These are phyloP conservation scores for Fissipunctia ypsillon DNA, from an alignment of 2,888 invertebrate species.

Conservation along the genomic window DNA sequence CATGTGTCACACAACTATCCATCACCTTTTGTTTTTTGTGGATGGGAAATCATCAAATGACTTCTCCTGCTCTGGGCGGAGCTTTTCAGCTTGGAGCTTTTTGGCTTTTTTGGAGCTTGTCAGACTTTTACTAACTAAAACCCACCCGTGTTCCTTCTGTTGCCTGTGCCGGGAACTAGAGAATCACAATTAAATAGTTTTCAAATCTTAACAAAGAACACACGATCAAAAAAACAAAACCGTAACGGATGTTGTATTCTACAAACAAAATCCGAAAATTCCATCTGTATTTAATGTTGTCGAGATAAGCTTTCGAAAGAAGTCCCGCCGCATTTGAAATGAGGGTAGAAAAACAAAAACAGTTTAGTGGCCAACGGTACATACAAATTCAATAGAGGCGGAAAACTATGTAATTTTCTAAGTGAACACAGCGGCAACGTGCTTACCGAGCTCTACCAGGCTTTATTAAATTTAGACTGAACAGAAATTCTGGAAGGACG, in stretches of 20 bases:
- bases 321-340: constrained; percentile 18
- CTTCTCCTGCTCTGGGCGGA: too few relatives aligned
- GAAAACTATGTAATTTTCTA: constrained; percentile 64
- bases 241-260: not conserved
- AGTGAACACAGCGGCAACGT: constrained; percentile 57
- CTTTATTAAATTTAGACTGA: constrained; percentile 66
- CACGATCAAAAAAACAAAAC: not conserved
- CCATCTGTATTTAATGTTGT: not conserved
- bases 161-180: too few relatives aligned
- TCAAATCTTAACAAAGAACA: not conserved
- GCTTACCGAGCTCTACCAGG: constrained; percentile 52
- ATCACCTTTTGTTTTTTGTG: too few relatives aligned
- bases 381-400: constrained; percentile 54
- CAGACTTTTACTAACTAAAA: too few relatives aligned
- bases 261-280: not conserved
- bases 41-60: too few relatives aligned
- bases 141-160: too few relatives aligned
- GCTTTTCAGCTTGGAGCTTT: too few relatives aligned
- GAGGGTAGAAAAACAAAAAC: constrained; percentile 37
- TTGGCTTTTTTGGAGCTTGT: too few relatives aligned
- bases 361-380: constrained; percentile 27
- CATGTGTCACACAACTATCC: not conserved
- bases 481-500: constrained; percentile 48
- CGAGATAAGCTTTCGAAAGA: constrained; percentile 1
- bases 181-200: too few relatives aligned